These are phyloP conservation scores for Larimichthys polyactis DNA, from an alignment of 2,113 vertebrate species.

Conservation along the genomic window DNA sequence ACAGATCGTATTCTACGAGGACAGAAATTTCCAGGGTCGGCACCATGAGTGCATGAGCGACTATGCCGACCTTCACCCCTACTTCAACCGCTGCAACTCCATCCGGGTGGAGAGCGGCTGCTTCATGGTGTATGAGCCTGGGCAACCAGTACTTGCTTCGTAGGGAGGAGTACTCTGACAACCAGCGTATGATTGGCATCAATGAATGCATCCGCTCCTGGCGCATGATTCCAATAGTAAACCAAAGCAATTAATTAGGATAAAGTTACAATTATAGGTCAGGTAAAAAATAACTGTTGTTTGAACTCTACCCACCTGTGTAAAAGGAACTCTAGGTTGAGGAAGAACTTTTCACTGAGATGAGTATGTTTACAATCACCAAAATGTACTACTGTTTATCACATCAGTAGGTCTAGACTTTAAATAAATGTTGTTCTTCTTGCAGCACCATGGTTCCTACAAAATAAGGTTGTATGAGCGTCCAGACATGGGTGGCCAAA, in stretches of 20 bases:
- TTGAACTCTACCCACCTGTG: too few relatives aligned
- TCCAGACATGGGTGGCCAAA: constrained; percentile 77
- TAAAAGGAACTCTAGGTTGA: too few relatives aligned
- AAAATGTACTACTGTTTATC: too few relatives aligned
- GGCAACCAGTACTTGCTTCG: constrained; percentile 77
- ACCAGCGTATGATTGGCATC: constrained; percentile 76
- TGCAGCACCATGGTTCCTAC: constrained; percentile 76
- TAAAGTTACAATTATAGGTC: background rate
- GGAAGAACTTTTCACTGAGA: background rate
- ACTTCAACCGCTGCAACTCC: constrained; percentile 80
- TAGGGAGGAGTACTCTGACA: constrained; percentile 74
- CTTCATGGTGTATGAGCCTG: constrained; percentile 77
- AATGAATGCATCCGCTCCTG: constrained; percentile 74
- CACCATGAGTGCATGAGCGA: constrained; percentile 76
- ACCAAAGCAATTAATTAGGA: background rate
- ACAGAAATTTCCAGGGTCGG: constrained; percentile 77
- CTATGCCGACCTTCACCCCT: constrained; percentile 73
- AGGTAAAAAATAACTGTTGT: background rate
- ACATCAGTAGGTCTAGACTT: background rate
- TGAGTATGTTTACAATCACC: background rate
- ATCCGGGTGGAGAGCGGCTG: constrained; percentile 78
- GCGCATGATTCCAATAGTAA: constrained; percentile 78
- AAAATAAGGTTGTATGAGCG: constrained; percentile 79
- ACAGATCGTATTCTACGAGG: constrained; percentile 77
- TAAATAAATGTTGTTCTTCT: background rate